phyloP scores from a whole-genome alignment of 2,888 invertebrate genomes.

The Venusia cambrica region DNA sequence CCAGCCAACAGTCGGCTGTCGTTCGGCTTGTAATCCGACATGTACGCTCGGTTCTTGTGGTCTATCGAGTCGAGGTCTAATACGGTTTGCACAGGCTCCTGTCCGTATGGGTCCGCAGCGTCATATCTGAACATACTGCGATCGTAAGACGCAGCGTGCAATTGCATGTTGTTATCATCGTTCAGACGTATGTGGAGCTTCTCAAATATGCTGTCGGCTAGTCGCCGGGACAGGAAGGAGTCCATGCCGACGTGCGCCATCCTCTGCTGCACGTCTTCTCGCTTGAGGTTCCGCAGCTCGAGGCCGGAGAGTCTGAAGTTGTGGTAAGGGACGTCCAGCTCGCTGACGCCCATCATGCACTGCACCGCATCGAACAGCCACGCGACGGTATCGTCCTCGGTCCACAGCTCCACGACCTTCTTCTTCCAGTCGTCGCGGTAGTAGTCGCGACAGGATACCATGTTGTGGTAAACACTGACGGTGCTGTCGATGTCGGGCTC shows the following conservation, averaged over 20 bases:
- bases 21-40: slow-evolving; percentile 61
- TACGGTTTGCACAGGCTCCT: slow-evolving; percentile 48
- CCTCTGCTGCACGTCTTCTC: slow-evolving; percentile 59
- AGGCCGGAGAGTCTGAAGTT: slow-evolving; percentile 65
- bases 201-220: slow-evolving; percentile 61
- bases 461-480: slow-evolving; percentile 64
- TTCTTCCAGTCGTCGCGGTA: slow-evolving; percentile 74
- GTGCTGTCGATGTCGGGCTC: slow-evolving; percentile 63
- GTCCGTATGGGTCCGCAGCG: slow-evolving; percentile 49
- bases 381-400: slow-evolving; percentile 77
- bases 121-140: slow-evolving; percentile 58
- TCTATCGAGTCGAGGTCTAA: slow-evolving; percentile 63
- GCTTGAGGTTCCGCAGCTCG: slow-evolving; percentile 57
- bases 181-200: slow-evolving; percentile 57
- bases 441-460: slow-evolving; percentile 60
- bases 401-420: slow-evolving; percentile 79
- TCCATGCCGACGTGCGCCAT: slow-evolving; percentile 58
- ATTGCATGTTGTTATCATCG: slow-evolving; percentile 44
- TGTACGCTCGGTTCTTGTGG: slow-evolving; percentile 53
- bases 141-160: slow-evolving; percentile 23
- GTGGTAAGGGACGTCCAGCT: slow-evolving; percentile 65
- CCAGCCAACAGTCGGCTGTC: slow-evolving; percentile 49
- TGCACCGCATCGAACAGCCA: slow-evolving; percentile 74
- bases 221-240: slow-evolving; percentile 45
- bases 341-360: slow-evolving; percentile 56